These are phyloP conservation scores for Ormyrus rosae DNA, from an alignment of 2,888 invertebrate species.

Conservation along the genomic window DNA sequence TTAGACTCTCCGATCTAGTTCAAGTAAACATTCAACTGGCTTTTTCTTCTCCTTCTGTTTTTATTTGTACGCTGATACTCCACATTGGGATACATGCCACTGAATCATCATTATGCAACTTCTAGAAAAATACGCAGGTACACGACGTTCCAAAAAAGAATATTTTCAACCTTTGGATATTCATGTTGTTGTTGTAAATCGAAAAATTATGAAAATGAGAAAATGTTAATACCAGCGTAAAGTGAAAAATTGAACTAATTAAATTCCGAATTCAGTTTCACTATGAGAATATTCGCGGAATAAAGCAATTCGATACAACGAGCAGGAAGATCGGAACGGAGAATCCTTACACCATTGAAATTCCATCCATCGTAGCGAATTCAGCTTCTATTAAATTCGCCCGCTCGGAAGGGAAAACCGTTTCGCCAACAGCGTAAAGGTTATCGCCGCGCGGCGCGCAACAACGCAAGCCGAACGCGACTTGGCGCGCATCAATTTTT, in stretches of 20 bases:
- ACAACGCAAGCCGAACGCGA: neutral
- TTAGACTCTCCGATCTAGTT: conserved; percentile 38
- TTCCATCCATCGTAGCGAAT: too few species aligned
- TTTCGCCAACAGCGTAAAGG: too few species aligned
- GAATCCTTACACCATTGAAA: too few species aligned
- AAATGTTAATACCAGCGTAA: too few species aligned
- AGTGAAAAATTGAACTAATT: too few species aligned
- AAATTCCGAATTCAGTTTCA: too few species aligned
- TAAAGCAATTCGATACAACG: too few species aligned
- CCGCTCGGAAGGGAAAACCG: too few species aligned
- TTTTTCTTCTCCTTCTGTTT: neutral
- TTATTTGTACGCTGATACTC: conserved; percentile 2
- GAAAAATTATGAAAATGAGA: too few species aligned
- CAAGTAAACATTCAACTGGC: conserved; percentile 37
- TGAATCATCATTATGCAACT: conserved; percentile 1
- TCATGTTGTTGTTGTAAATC: conserved; percentile 13
- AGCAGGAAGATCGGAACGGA: too few species aligned
- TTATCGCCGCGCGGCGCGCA: neutral
- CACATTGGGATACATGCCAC: neutral
- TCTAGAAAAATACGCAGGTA: neutral
- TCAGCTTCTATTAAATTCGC: too few species aligned
- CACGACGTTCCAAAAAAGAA: neutral
- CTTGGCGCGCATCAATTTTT: conserved; percentile 6
- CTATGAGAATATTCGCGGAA: too few species aligned
- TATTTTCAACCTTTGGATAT: neutral